A percentile compares a stretch with the other conserved stretches of the same genome.
phyloP scores from a whole-genome alignment of 2,797 vertebrate genomes.

The Lepilemur septentrionalis region DNA sequence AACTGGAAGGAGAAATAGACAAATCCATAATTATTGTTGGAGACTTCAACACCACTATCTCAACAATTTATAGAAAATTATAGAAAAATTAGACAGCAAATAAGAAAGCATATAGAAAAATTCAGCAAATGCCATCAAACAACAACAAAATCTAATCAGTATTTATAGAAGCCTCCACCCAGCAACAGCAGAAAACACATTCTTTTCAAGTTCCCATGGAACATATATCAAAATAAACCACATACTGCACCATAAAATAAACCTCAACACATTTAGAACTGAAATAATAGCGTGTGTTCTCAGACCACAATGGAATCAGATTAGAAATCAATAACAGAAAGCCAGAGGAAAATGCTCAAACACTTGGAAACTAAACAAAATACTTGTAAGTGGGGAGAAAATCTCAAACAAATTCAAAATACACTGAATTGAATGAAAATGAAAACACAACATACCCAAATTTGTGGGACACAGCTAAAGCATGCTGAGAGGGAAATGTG shows the following conservation, averaged over 20 bases:
- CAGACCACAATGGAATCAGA: not conserved
- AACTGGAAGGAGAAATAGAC: not conserved
- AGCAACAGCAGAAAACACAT: not conserved
- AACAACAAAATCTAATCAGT: not conserved
- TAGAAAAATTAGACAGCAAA: not conserved
- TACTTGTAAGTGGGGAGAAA: not conserved
- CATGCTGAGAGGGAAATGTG: not conserved
- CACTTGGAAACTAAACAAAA: not conserved
- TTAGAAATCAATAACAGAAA: not conserved
- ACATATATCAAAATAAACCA: not conserved
- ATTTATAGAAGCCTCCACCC: not conserved
- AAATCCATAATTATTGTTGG: not conserved
- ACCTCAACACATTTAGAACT: not conserved
- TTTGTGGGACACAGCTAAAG: not conserved
- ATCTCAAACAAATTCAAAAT: not conserved
- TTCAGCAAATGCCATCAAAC: not conserved
- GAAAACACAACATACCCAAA: not conserved
- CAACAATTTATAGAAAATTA: not conserved
- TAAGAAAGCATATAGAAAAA: not conserved
- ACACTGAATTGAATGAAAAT: constrained; percentile 2
- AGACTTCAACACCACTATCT: not conserved
- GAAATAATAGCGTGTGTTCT: not conserved
- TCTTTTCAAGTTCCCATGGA: not conserved
- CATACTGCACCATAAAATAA: not conserved
- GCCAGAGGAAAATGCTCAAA: not conserved